phyloP scores from a whole-genome alignment of 2,797 vertebrate genomes.

The Acestrorhynchus altus region DNA sequence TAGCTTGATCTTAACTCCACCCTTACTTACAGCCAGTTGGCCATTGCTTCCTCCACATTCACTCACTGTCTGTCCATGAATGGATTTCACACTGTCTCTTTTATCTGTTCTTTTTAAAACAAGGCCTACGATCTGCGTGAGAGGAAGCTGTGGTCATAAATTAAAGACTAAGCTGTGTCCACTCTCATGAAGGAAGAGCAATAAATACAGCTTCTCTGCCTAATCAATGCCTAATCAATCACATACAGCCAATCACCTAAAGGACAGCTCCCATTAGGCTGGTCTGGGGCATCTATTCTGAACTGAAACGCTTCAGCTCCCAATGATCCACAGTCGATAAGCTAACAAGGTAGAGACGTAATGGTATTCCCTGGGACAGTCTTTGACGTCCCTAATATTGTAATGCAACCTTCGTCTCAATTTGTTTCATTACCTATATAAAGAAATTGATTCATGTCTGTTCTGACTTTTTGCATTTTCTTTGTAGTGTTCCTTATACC shows the following conservation, averaged over 20 bases:
- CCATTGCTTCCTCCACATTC: background rate
- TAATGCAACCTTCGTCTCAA: background rate
- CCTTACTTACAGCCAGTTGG: background rate
- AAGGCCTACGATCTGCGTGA: background rate
- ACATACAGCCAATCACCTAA: background rate
- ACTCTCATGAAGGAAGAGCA: background rate
- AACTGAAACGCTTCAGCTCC: background rate
- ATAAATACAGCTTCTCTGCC: background rate
- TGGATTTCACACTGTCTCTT: background rate
- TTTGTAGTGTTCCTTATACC: background rate
- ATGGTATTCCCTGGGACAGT: background rate
- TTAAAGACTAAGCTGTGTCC: background rate
- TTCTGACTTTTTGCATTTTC: background rate
- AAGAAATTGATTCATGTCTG: no score
- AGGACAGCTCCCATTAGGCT: slow-evolving; percentile 12
- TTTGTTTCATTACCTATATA: background rate
- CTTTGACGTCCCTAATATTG: background rate
- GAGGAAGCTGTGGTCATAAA: background rate
- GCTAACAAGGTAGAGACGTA: slow-evolving; percentile 6
- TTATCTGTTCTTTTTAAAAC: slow-evolving; percentile 5
- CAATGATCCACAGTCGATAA: background rate
- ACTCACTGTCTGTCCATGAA: background rate
- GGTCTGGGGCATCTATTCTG: background rate
- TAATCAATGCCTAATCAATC: slow-evolving; percentile 6
- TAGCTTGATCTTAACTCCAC: background rate